phyloP scores from a whole-genome alignment of 2,888 invertebrate species.

The Drosophila infuscata region DNA sequence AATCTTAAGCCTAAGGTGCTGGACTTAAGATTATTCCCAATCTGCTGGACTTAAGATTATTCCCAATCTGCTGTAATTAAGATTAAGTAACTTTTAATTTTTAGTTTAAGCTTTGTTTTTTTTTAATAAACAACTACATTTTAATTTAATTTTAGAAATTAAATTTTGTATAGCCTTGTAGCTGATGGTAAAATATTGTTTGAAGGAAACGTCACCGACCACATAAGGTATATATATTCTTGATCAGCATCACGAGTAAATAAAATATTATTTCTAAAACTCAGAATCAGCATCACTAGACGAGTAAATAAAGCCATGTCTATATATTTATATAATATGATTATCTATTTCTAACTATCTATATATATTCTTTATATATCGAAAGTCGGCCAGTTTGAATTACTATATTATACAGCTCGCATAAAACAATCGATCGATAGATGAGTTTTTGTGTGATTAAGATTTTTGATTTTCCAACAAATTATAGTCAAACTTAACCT shows the following conservation, averaged over 20 bases:
- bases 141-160: neutral
- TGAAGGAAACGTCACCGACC: neutral
- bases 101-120: accelerated
- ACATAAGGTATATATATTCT: neutral
- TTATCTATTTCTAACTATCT: no score
- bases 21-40: neutral
- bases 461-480: neutral
- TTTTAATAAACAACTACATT: neutral
- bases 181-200: neutral
- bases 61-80: no score
- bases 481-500: neutral
- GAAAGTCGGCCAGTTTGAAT: neutral
- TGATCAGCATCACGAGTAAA: neutral
- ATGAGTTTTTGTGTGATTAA: neutral
- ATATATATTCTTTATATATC: no score
- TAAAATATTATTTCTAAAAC: no score
- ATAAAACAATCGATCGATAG: neutral
- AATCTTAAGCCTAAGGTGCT: neutral
- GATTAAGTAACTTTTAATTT: neutral
- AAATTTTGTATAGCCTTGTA: neutral
- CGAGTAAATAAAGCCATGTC: no score
- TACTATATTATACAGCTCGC: neutral
- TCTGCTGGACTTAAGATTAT: neutral
- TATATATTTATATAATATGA: no score
- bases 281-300: neutral